Evolutionary conservation across 92 coral and sea anemone genomes (phyloP).

Genomic region (Virgularia gustaviana): DNA sequence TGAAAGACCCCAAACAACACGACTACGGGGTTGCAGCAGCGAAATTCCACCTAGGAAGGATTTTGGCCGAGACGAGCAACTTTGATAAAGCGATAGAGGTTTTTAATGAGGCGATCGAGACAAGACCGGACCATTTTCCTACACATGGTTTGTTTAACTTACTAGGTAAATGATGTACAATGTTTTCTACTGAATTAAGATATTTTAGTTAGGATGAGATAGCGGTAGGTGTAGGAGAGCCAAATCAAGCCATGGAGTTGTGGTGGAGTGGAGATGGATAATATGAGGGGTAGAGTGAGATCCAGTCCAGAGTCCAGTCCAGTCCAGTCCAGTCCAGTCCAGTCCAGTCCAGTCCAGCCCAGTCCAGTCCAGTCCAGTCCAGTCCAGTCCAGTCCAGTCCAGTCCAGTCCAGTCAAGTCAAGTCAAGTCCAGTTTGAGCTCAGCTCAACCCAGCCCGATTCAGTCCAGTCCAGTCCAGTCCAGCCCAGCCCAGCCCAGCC

Average conservation of each 20-base stretch:
- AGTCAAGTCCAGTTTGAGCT: too few relatives aligned
- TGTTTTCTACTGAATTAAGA: too few relatives aligned
- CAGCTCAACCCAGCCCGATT: too few relatives aligned
- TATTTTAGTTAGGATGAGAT: too few relatives aligned
- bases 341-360: too few relatives aligned
- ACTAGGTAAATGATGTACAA: conserved; percentile 66
- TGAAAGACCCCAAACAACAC: conserved; percentile 95
- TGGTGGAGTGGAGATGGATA: not conserved
- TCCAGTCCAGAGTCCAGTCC: not conserved
- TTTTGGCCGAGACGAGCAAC: conserved; percentile 60
- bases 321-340: too few relatives aligned
- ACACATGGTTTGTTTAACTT: conserved; percentile 87
- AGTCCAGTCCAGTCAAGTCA: too few relatives aligned
- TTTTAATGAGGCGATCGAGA: conserved; percentile 77
- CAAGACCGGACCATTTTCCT: conserved; percentile 80
- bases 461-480: too few relatives aligned
- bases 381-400: too few relatives aligned
- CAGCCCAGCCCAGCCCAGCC: too few relatives aligned
- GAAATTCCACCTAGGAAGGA: conserved; percentile 85
- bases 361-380: too few relatives aligned
- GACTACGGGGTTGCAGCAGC: conserved; percentile 69
- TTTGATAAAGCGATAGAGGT: conserved; percentile 72
- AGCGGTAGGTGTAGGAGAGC: not conserved
- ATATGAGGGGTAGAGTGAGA: not conserved
- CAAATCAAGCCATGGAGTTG: not conserved